Evolutionary conservation across 2,888 invertebrate species (phyloP).

Genomic region (Panorpa germanica): DNA sequence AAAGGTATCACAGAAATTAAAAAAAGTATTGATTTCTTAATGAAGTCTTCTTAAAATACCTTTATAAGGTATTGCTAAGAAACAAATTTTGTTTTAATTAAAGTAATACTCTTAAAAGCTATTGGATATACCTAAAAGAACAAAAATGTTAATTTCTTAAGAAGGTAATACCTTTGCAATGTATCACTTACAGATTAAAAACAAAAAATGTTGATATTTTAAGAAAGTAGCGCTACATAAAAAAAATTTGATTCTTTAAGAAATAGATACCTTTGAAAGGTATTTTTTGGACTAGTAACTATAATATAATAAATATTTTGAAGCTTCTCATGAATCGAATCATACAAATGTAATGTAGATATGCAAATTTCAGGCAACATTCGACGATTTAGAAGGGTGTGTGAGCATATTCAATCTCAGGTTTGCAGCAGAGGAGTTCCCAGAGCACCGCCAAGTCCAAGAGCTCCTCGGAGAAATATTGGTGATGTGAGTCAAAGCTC

Average conservation of each 20-base stretch:
- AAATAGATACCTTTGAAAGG: neutral
- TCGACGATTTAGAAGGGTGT: conserved; percentile 82
- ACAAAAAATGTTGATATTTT: too few relatives aligned
- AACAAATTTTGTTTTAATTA: too few relatives aligned
- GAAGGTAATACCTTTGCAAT: too few relatives aligned
- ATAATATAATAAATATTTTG: too few relatives aligned
- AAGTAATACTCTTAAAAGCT: too few relatives aligned
- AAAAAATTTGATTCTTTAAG: neutral
- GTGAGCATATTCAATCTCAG: conserved; percentile 88
- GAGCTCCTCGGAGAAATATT: conserved; percentile 22
- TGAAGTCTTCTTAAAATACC: too few relatives aligned
- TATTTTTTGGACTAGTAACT: neutral
- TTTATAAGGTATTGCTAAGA: too few relatives aligned
- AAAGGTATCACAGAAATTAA: too few relatives aligned
- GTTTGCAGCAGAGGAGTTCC: conserved; percentile 37
- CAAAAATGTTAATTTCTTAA: too few relatives aligned
- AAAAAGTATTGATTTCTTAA: too few relatives aligned
- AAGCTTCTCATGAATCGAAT: conserved; percentile 1
- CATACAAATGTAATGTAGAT: conserved; percentile 7
- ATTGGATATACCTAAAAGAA: too few relatives aligned
- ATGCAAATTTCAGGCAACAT: conserved; percentile 56
- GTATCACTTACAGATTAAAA: too few relatives aligned
- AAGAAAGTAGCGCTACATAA: conserved; percentile 6
- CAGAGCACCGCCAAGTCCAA: conserved; percentile 23
- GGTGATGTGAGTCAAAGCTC: conserved; percentile 28